A percentile compares a stretch with the other conserved stretches of the same genome.
phyloP scores from a whole-genome alignment of 2,113 vertebrate species.

The Cyprinus carpio region DNA sequence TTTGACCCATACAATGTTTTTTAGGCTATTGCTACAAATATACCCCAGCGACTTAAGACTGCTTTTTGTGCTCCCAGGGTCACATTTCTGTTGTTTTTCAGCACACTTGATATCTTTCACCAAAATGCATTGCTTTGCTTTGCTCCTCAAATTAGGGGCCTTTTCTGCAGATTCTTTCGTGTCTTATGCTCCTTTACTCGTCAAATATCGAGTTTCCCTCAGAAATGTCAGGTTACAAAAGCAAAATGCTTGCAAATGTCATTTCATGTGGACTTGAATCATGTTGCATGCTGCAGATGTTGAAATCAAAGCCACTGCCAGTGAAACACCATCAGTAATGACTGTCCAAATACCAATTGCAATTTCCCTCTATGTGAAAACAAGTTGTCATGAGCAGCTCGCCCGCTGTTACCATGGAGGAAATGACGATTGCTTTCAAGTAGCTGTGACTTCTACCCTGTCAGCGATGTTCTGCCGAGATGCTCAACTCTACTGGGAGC shows the following conservation, averaged over 20 bases:
- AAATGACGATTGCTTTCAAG: slow-evolving; percentile 32
- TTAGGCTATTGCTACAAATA: too few species aligned
- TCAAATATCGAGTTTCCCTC: background rate
- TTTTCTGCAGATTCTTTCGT: too few species aligned
- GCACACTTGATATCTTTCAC: fast-evolving
- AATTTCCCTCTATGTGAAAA: background rate
- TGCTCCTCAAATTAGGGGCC: too few species aligned
- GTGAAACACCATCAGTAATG: background rate
- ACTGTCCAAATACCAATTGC: background rate
- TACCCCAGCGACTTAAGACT: too few species aligned
- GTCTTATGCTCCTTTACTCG: too few species aligned
- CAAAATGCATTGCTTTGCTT: background rate
- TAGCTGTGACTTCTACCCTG: slow-evolving; percentile 38
- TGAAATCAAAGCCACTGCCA: background rate
- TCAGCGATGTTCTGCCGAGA: slow-evolving; percentile 53
- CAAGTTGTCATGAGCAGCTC: slow-evolving; percentile 27
- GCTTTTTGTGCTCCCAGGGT: too few species aligned
- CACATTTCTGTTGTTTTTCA: background rate
- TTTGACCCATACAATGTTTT: too few species aligned
- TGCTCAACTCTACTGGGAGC: slow-evolving; percentile 33
- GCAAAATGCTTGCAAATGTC: too few species aligned
- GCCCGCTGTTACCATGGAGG: slow-evolving; percentile 48
- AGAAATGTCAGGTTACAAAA: background rate
- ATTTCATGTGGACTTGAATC: background rate
- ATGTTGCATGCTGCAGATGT: background rate